These are phyloP conservation scores for Melipona bicolor DNA, from an alignment of 2,888 invertebrate genomes.

Conservation along the genomic window DNA sequence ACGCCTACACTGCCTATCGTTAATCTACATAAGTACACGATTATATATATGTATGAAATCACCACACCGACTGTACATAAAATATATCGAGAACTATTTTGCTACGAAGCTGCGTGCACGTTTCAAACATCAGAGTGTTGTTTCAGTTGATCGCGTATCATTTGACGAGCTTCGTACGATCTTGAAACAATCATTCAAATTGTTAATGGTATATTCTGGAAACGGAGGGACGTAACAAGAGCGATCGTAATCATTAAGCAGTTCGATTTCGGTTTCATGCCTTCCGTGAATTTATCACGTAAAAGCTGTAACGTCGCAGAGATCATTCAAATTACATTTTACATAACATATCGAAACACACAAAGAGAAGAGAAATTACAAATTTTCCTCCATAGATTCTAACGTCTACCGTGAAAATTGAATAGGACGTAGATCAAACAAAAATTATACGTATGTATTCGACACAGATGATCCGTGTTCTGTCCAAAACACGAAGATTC, in stretches of 20 bases:
- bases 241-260: neutral
- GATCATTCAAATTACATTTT: slow-evolving; percentile 64
- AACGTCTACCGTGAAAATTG: slow-evolving; percentile 55
- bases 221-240: neutral
- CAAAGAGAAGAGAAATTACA: slow-evolving; percentile 32
- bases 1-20: slow-evolving; percentile 57
- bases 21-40: slow-evolving; percentile 55
- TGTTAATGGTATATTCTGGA: neutral
- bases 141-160: slow-evolving; percentile 50
- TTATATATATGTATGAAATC: slow-evolving; percentile 31
- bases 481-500: slow-evolving; percentile 45
- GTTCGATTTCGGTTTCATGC: slow-evolving; percentile 69
- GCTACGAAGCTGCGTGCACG: slow-evolving; percentile 43
- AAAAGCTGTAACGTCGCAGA: slow-evolving; percentile 42
- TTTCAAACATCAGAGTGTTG: slow-evolving; percentile 17
- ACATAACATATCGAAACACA: slow-evolving; percentile 68
- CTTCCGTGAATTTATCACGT: slow-evolving; percentile 52
- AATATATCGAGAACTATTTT: slow-evolving; percentile 51
- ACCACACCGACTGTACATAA: slow-evolving; percentile 41
- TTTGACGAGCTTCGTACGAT: slow-evolving; percentile 34
- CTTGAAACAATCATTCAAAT: neutral
- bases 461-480: slow-evolving; percentile 60
- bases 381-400: slow-evolving; percentile 61
- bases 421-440: slow-evolving; percentile 54
- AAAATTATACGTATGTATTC: slow-evolving; percentile 43